These are phyloP conservation scores for Plestiodon gilberti DNA, from an alignment of 2,113 vertebrate species.

Conservation along the genomic window DNA sequence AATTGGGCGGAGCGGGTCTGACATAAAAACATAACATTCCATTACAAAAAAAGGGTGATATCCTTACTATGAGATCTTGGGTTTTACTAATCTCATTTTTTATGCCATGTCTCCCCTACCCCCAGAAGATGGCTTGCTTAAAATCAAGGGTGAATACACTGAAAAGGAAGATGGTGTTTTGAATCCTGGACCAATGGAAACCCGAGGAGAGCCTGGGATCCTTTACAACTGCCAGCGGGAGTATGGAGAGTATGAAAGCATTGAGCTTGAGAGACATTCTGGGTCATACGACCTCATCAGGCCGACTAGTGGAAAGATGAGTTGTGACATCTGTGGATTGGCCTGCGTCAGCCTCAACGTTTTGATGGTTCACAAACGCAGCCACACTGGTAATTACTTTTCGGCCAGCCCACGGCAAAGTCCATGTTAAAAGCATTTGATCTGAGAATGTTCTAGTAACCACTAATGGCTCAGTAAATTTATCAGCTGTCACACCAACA, in stretches of 20 bases:
- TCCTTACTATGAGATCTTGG: background rate
- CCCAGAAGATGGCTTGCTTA: conserved; percentile 71
- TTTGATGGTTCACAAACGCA: conserved; percentile 93
- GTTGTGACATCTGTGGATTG: conserved; percentile 91
- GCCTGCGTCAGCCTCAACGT: conserved; percentile 96
- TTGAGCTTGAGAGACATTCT: conserved; percentile 78
- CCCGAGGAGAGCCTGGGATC: conserved; percentile 75
- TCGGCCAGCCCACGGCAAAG: conserved; percentile 51
- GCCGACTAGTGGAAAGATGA: conserved; percentile 84
- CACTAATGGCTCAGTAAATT: background rate
- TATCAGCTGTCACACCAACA: background rate
- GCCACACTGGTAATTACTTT: conserved; percentile 89
- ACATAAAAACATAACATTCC: no score
- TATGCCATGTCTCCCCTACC: conserved; percentile 58
- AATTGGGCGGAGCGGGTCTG: no score
- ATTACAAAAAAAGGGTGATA: no score
- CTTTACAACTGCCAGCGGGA: conserved; percentile 80
- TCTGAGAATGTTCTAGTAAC: background rate
- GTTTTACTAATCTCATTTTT: background rate
- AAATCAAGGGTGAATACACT: conserved; percentile 77
- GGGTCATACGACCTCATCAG: conserved; percentile 74
- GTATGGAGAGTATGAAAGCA: conserved; percentile 77
- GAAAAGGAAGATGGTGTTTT: conserved; percentile 77
- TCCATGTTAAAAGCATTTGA: conserved; percentile 16
- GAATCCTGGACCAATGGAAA: conserved; percentile 75